Conservation (phyloP, 2,888 invertebrate species). For the Acleris sparsana region DNA sequence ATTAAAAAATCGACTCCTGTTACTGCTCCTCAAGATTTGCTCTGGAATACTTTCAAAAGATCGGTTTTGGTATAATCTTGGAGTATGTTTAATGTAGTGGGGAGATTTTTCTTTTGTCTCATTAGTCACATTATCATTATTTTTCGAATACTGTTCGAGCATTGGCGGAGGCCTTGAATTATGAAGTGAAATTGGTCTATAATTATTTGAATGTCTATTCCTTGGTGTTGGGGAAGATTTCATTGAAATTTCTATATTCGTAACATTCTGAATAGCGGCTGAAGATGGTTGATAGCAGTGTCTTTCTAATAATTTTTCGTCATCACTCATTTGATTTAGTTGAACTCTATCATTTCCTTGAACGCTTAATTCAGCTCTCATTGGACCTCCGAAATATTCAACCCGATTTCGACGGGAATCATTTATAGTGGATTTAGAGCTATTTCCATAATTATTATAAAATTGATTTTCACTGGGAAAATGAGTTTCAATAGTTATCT, state of each 20-base stretch:
- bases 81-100: slow-evolving; percentile 74
- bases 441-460: slow-evolving; percentile 50
- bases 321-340: slow-evolving; percentile 78
- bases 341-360: slow-evolving; percentile 61
- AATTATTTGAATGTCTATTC: slow-evolving; percentile 60
- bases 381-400: slow-evolving; percentile 53
- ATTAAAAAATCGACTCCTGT: slow-evolving; percentile 73
- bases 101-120: slow-evolving; percentile 74
- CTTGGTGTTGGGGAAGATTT: slow-evolving; percentile 64
- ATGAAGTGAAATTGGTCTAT: slow-evolving; percentile 77
- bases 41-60: slow-evolving; percentile 80
- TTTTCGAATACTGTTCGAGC: slow-evolving; percentile 54
- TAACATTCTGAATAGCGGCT: slow-evolving; percentile 76
- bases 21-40: slow-evolving; percentile 69
- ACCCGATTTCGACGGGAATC: slow-evolving; percentile 49
- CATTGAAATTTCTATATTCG: slow-evolving; percentile 77
- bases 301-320: slow-evolving; percentile 77
- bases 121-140: slow-evolving; percentile 65
- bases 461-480: slow-evolving; percentile 69
- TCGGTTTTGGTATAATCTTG: slow-evolving; percentile 75
- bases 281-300: slow-evolving; percentile 65
- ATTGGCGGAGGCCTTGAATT: slow-evolving; percentile 62
- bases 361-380: slow-evolving; percentile 59
- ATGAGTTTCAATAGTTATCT: slow-evolving; percentile 77
- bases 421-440: slow-evolving; percentile 48